A percentile compares a stretch with the other conserved stretches of the same genome.
These are phyloP conservation scores for Eudyptes chrysolophus DNA, from an alignment of 2,113 vertebrate species.

Conservation along the genomic window DNA sequence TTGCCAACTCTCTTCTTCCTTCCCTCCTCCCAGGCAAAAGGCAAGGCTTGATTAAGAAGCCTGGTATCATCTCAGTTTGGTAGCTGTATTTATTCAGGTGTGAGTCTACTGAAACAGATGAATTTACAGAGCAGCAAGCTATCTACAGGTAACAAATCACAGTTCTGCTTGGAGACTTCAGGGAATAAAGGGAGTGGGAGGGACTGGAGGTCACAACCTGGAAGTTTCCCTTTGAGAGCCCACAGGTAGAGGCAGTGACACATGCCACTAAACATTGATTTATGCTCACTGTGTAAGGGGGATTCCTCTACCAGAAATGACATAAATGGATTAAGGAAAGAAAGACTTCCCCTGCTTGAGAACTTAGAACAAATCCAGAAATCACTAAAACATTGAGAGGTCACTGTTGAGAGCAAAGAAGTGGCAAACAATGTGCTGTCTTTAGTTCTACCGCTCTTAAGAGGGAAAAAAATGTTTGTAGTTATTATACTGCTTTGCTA, in stretches of 20 bases:
- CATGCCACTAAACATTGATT: too few species aligned
- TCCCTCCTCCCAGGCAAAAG: neutral
- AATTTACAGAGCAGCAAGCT: neutral
- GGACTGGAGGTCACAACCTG: too few species aligned
- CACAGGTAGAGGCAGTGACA: too few species aligned
- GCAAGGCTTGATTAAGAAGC: neutral
- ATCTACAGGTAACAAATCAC: neutral
- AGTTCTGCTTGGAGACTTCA: too few species aligned
- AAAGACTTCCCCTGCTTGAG: too few species aligned
- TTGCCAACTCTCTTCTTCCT: neutral
- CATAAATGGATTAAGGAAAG: too few species aligned
- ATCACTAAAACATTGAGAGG: neutral
- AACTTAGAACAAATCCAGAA: neutral
- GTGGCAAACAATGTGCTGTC: neutral
- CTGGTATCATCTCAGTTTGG: neutral
- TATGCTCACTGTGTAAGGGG: too few species aligned
- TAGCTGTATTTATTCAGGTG: neutral
- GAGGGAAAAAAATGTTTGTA: neutral
- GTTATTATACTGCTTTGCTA: neutral
- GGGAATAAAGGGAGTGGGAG: too few species aligned
- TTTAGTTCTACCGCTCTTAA: neutral
- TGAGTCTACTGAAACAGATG: neutral
- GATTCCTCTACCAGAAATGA: too few species aligned
- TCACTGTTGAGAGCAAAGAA: neutral
- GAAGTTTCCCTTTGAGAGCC: too few species aligned